Conservation (phyloP, 2,113 vertebrate genomes). For the Hippopotamus amphibius region DNA sequence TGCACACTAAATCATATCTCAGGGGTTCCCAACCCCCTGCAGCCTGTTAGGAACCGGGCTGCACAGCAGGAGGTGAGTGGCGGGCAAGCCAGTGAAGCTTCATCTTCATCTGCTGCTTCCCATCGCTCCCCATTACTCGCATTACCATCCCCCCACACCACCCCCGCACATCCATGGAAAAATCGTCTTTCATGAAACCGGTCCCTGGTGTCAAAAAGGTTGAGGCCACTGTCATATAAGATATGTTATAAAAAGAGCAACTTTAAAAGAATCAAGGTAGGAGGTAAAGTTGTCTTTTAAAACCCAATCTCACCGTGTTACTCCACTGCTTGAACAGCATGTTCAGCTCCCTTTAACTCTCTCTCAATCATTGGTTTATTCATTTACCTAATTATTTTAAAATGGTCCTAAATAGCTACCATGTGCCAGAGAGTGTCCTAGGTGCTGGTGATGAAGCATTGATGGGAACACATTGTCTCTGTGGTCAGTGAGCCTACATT, state of each 20-base stretch:
- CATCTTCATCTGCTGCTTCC: too few relatives aligned
- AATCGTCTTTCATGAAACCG: too few relatives aligned
- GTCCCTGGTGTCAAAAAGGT: too few relatives aligned
- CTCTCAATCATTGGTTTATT: not conserved
- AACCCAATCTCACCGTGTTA: not conserved
- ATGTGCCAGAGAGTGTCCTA: not conserved
- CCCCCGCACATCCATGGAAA: too few relatives aligned
- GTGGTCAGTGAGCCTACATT: not conserved
- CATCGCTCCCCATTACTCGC: too few relatives aligned
- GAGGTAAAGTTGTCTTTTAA: not conserved
- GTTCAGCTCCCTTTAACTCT: not conserved
- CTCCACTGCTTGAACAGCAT: not conserved
- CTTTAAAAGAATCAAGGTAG: not conserved
- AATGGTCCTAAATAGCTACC: not conserved
- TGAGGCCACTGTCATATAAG: not conserved
- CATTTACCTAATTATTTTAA: not conserved
- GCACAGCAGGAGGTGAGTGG: too few relatives aligned
- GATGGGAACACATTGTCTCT: not conserved
- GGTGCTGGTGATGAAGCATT: not conserved
- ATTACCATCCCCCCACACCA: too few relatives aligned
- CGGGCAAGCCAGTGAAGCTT: too few relatives aligned
- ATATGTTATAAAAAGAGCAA: not conserved
- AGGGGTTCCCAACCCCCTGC: too few relatives aligned
- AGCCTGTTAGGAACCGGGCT: too few relatives aligned
- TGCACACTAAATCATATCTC: not conserved